These are phyloP conservation scores for Brenthis hecate DNA, from an alignment of 2,888 invertebrate genomes.

Conservation along the genomic window DNA sequence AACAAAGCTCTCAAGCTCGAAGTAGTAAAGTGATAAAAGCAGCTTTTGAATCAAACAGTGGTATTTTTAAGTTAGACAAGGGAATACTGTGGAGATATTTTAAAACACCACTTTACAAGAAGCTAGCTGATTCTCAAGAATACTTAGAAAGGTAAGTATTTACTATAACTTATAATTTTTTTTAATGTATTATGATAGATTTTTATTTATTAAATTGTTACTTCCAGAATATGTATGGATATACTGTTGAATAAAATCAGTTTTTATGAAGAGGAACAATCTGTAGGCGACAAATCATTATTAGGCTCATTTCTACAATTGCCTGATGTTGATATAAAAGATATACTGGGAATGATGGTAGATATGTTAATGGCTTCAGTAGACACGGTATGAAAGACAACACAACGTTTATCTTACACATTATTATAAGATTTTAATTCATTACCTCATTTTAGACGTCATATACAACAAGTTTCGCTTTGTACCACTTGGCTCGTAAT, in stretches of 20 bases:
- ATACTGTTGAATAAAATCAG: conserved; percentile 83
- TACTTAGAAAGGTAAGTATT: conserved; percentile 84
- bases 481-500: conserved; percentile 91
- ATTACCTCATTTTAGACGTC: conserved; percentile 83
- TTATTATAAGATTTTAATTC: background rate
- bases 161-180: background rate
- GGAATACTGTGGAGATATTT: conserved; percentile 88
- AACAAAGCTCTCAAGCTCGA: conserved; percentile 82
- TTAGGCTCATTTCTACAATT: conserved; percentile 87
- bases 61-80: conserved; percentile 86
- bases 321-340: conserved; percentile 87
- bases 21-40: conserved; percentile 87
- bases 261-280: conserved; percentile 64
- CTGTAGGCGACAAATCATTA: conserved; percentile 73
- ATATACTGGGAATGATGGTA: conserved; percentile 91
- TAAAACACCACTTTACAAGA: conserved; percentile 87
- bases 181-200: background rate
- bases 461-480: conserved; percentile 87
- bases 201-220: background rate
- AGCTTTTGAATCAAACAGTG: conserved; percentile 88
- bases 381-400: conserved; percentile 84
- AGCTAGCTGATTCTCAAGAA: conserved; percentile 85
- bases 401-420: background rate
- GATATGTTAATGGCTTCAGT: conserved; percentile 93
- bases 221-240: conserved; percentile 84